Evolutionary conservation across 2,113 vertebrate species (phyloP), one percentile per base, ranked within the genome.

Genomic region (Apodemus sylvaticus): DNA sequence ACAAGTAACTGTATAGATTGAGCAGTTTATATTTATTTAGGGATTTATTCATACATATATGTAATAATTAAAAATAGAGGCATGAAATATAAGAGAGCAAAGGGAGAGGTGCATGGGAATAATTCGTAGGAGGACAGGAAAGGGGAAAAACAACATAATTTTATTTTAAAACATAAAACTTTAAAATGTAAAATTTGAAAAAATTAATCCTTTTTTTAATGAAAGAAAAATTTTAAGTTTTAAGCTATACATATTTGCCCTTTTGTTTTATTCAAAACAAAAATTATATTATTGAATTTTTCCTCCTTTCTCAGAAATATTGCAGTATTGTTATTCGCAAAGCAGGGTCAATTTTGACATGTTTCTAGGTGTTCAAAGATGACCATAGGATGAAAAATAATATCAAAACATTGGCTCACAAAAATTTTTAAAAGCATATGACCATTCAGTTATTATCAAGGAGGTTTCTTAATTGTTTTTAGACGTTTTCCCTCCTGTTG

Each of bases 361-460:
- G 31, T 68, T 68, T 68, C 64, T 68, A 90, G 48, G 70, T 92
- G 39, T 76, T 85, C 76, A 58, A 55, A 42, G 20, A 22, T 74
- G 82, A 64, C n/a, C 17, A 62, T 10, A 73, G 53, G 60, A 89
- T 86, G n/a, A 39, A 31, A 91, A 91, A 90, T 26, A 55, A 68
- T 94, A 79, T 74, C 58, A 62, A 92, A 94, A 94, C 36, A 90
- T 79, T 91, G 20, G 76, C 36, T 95, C 26, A 82, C 45, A 13
- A 22, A 95, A 90, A 34, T 36, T 82, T 78, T 91, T 94, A 62
- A 83, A 96, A 48, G 31, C 76, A 82, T 51, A 20, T 91, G 89
- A 66, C n/a, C 73, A 26, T 83, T 83, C 20, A 88, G 0, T 95
- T 94, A 42, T 62, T 39, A 45, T 39, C 24, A 83, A 62, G 12